phyloP scores from a whole-genome alignment of 2,888 invertebrate species.

The Aphidoletes aphidimyza region DNA sequence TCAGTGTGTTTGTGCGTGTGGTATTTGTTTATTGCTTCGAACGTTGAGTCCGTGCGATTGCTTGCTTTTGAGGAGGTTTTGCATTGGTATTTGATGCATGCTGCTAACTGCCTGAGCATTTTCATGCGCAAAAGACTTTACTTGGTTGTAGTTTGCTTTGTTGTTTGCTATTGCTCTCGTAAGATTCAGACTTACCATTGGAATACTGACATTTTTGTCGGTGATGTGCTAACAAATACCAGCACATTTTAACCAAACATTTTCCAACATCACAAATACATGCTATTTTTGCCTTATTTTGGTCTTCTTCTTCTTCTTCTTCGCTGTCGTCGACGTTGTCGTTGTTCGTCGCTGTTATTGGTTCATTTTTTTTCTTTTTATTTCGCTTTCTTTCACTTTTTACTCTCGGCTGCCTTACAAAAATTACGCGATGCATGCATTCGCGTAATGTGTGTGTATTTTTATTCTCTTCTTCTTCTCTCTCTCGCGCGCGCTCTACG shows the following conservation, averaged over 20 bases:
- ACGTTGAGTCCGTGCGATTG: not conserved
- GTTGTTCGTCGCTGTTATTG: not conserved
- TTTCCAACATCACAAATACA: not conserved
- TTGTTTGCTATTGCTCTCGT: not conserved
- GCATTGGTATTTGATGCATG: constrained; percentile 23
- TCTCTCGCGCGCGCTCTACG: not conserved
- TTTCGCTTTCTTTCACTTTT: not conserved
- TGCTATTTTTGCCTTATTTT: constrained; percentile 23
- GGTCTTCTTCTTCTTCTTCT: constrained; percentile 7
- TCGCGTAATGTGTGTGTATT: constrained; percentile 22
- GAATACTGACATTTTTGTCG: not conserved
- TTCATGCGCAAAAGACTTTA: constrained; percentile 32
- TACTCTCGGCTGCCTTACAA: not conserved
- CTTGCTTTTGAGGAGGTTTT: not conserved
- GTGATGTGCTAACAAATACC: constrained; percentile 20
- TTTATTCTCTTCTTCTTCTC: not conserved
- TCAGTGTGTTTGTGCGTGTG: not conserved
- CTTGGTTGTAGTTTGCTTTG: no score
- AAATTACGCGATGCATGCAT: constrained; percentile 27
- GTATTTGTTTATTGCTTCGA: constrained; percentile 31
- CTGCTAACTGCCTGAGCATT: not conserved
- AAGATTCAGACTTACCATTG: not conserved
- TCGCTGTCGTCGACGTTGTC: not conserved
- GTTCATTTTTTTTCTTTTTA: not conserved
- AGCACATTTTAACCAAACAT: not conserved